phyloP scores from a whole-genome alignment of 2,113 vertebrate genomes.

The Loxodonta africana region DNA sequence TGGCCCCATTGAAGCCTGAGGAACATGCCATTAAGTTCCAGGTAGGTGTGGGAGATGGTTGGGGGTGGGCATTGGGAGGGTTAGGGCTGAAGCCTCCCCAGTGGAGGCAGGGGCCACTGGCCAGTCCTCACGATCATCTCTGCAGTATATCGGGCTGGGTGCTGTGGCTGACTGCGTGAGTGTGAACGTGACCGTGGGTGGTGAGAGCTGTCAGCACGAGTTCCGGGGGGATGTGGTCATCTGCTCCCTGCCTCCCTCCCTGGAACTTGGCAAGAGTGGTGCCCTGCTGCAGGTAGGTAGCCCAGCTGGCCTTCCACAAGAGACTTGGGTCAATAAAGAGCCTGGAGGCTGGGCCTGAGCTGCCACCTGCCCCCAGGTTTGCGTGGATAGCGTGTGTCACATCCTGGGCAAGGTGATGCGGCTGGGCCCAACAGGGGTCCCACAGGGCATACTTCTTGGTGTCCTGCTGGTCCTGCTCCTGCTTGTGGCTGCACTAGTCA shows the following conservation, averaged over 20 bases:
- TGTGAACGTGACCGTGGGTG: conserved; percentile 93
- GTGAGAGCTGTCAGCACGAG: conserved; percentile 91
- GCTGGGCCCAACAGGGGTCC: conserved; percentile 86
- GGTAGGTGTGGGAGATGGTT: conserved; percentile 84
- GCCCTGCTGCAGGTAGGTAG: conserved; percentile 90
- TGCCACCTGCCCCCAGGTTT: conserved; percentile 78
- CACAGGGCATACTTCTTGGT: conserved; percentile 91
- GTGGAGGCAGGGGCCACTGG: background rate
- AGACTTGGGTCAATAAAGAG: background rate
- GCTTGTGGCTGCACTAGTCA: conserved; percentile 87
- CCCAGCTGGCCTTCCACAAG: background rate
- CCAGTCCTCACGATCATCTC: conserved; percentile 18
- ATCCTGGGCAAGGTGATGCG: conserved; percentile 91
- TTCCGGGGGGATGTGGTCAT: conserved; percentile 94
- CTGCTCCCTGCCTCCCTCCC: conserved; percentile 92
- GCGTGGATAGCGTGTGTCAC: conserved; percentile 89
- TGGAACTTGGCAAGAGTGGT: conserved; percentile 88
- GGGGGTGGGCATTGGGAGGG: rapidly evolving
- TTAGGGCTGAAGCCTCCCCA: background rate
- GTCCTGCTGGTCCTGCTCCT: conserved; percentile 87
- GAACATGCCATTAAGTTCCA: conserved; percentile 91
- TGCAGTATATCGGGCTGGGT: conserved; percentile 93
- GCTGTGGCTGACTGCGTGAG: conserved; percentile 92
- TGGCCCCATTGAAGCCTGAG: conserved; percentile 89
- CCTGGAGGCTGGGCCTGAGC: conserved; percentile 20